Evolutionary conservation across 2,888 invertebrate species (phyloP).

Genomic region (Cheilosia vernalis): DNA sequence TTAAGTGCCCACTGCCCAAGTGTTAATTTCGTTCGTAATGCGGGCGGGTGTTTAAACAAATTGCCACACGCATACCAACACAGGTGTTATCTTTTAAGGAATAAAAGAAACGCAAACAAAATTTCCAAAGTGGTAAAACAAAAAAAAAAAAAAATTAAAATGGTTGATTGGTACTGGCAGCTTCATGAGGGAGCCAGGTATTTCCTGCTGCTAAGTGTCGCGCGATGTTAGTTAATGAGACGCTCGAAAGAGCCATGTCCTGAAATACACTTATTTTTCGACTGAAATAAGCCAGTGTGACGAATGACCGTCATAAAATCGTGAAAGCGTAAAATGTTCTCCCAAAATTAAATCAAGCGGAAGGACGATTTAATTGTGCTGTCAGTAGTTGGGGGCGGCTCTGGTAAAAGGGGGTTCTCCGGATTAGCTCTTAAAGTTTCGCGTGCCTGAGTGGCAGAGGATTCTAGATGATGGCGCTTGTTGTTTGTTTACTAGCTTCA

Average conservation of each 20-base stretch:
- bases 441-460: constrained; percentile 1
- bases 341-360: constrained; percentile 69
- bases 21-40: constrained; percentile 72
- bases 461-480: constrained; percentile 21
- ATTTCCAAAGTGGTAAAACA: constrained; percentile 15
- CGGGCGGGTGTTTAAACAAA: constrained; percentile 64
- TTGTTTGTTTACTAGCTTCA: constrained; percentile 28
- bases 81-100: constrained; percentile 13
- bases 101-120: constrained; percentile 47
- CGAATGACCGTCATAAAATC: constrained; percentile 72
- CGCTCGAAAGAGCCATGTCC: not conserved
- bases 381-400: constrained; percentile 38
- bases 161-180: no score
- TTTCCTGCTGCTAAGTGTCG: constrained; percentile 12
- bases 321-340: constrained; percentile 67
- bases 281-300: constrained; percentile 52
- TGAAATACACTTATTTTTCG: constrained; percentile 25
- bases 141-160: constrained; percentile 6
- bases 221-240: constrained; percentile 39
- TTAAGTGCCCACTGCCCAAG: constrained; percentile 57
- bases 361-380: constrained; percentile 72
- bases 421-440: constrained; percentile 46
- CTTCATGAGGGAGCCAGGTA: constrained; percentile 11
- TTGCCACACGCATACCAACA: constrained; percentile 45
- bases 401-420: constrained; percentile 29